Percentiles rank a stretch among this genome's conserved stretches.
Evolutionary conservation across 2,888 invertebrate species (phyloP).

Genomic region (Hetaerina titia): DNA sequence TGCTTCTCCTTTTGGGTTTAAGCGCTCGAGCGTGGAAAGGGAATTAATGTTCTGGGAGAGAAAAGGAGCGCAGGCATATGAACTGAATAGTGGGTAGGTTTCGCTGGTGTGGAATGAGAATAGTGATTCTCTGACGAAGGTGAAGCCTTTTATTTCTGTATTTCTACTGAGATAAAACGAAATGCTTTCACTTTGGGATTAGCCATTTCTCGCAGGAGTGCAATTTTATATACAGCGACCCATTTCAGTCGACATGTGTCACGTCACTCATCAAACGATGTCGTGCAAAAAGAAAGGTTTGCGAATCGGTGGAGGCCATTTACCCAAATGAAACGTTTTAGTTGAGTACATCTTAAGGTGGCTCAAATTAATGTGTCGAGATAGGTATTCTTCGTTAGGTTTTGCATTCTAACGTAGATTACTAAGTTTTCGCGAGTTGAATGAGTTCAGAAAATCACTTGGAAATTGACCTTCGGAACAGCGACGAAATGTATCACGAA

Average conservation of each 20-base stretch:
- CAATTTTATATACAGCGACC: background rate
- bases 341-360: too few relatives aligned
- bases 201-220: background rate
- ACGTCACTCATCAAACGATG: background rate
- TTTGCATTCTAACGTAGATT: too few relatives aligned
- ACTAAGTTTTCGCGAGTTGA: too few relatives aligned
- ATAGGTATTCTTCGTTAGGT: too few relatives aligned
- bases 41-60: background rate
- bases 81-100: background rate
- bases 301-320: too few relatives aligned
- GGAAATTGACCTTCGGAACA: too few relatives aligned
- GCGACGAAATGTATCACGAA: too few relatives aligned
- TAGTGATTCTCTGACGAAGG: background rate
- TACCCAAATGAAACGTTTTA: too few relatives aligned
- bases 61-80: background rate
- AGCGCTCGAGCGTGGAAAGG: background rate
- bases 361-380: too few relatives aligned
- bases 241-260: background rate
- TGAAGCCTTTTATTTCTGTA: slow-evolving; percentile 35
- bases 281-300: too few relatives aligned
- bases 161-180: background rate
- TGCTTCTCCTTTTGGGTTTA: too few relatives aligned
- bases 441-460: too few relatives aligned
- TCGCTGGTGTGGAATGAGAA: background rate
- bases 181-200: background rate